Evolutionary conservation across 2,888 invertebrate genomes (phyloP), one percentile per base, ranked within the genome.

Genomic region (Panopea generosa): DNA sequence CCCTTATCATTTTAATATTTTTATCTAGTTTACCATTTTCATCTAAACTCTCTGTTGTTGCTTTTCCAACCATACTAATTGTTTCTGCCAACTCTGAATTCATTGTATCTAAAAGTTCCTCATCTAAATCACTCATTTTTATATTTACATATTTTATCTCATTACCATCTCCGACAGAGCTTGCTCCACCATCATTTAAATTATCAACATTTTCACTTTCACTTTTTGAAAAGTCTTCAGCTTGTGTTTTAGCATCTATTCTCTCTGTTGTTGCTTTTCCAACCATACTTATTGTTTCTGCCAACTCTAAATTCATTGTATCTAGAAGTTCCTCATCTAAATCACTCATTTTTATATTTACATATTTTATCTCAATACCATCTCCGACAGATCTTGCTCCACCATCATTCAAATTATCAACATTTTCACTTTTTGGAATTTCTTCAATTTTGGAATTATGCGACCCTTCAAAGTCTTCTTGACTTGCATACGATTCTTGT

Each of bases 281-380:
- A n/a, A 60, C 53, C 43, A 47, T 60, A 66, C 45, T 75, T 27
- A 69, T 26, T 24, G 65, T 60, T 38, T 75, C 65, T 20, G 60
- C 65, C 29, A 70, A 60, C 50, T 69, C 69, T 14, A 38, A 14
- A 75, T 75, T 75, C 27, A 75, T 69, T 60, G 66, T 47, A 61
- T 61, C 56, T 43, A 67, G 43, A 7, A 33, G 55, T 49, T 56
- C 60, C 18, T 55, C 26, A 33, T 55, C 60, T 66, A 33, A 38
- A 50, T 60, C 33, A 33, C 33, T 11, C 33, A 33, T n/a, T n/a
- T n/a, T n/a, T n/a, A n/a, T n/a, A n/a, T n/a, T n/a, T n/a, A n/a
- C n/a, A 33, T 4, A 11, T 33, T 33, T 33, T 33, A 33, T 33
- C 33, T 11, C 6, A 33, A 24, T 38, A 49, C 22, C 49, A 38